Evolutionary conservation across 2,113 vertebrate species (phyloP).

Genomic region (Phylloscopus trochiloides): DNA sequence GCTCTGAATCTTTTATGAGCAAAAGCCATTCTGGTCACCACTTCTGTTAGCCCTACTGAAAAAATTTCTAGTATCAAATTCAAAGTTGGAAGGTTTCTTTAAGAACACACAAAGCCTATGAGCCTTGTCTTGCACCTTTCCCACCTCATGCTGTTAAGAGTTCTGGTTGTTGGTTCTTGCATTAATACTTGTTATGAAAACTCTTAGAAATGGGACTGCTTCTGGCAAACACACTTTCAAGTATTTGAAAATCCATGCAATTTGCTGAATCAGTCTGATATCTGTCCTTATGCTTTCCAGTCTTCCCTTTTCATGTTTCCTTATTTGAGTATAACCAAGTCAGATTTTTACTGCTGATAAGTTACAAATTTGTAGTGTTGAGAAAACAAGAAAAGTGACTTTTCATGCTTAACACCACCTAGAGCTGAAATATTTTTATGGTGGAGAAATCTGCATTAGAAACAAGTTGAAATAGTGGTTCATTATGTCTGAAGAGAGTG

Average conservation of each 20-base stretch:
- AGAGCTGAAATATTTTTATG: not conserved
- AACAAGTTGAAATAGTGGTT: not conserved
- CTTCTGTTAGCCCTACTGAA: not conserved
- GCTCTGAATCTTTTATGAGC: not conserved
- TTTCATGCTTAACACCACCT: not conserved
- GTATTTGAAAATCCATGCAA: not conserved
- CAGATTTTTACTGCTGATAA: not conserved
- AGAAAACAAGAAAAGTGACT: not conserved
- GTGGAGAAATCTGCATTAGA: not conserved
- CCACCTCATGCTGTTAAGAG: not conserved
- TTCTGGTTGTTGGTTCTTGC: not conserved
- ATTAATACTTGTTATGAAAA: not conserved
- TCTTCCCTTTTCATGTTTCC: not conserved
- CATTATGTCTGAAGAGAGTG: not conserved
- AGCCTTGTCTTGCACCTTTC: not conserved
- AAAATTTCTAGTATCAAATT: not conserved
- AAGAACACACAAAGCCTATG: fast-evolving
- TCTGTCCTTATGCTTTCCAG: not conserved
- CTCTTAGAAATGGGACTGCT: not conserved
- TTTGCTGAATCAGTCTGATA: not conserved
- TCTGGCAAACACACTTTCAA: not conserved
- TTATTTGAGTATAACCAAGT: not conserved
- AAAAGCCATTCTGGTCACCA: not conserved
- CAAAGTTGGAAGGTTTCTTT: not conserved
- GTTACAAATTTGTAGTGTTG: not conserved